Evolutionary conservation across 2,888 invertebrate species (phyloP).

Genomic region (Meghimatium bilineatum): DNA sequence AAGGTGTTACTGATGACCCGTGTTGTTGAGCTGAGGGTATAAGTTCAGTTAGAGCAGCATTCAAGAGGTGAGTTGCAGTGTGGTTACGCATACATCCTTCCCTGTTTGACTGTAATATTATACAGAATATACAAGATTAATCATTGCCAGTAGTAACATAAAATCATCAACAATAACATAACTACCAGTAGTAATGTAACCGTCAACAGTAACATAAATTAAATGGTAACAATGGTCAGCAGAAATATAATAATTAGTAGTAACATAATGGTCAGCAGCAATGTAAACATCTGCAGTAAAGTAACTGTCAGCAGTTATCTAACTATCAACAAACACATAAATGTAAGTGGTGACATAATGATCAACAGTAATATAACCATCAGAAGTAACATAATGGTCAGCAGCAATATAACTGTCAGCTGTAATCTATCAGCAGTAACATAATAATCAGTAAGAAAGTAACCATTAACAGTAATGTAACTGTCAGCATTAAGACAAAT

Average conservation of each 20-base stretch:
- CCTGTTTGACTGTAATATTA: conserved; percentile 23
- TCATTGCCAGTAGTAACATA: background rate
- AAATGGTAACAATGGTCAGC: too few relatives aligned
- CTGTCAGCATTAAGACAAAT: background rate
- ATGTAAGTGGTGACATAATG: too few relatives aligned
- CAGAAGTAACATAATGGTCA: background rate
- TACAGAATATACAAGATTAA: background rate
- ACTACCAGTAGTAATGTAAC: too few relatives aligned
- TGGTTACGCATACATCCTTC: conserved; percentile 47
- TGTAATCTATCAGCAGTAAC: too few relatives aligned
- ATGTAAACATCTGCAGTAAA: background rate
- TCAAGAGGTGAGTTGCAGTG: conserved; percentile 44
- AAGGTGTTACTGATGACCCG: conserved; percentile 87
- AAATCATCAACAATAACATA: background rate
- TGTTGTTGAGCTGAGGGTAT: conserved; percentile 32
- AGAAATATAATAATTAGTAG: too few relatives aligned
- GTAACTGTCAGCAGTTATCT: too few relatives aligned
- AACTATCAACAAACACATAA: background rate
- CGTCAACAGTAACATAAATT: too few relatives aligned
- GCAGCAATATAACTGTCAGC: background rate
- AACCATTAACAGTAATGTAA: too few relatives aligned
- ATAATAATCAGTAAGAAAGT: too few relatives aligned
- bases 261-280: background rate
- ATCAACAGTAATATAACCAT: too few relatives aligned
- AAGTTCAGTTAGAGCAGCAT: conserved; percentile 30